Conservation (phyloP, 2,113 vertebrate genomes). For the Mixornis gularis region DNA sequence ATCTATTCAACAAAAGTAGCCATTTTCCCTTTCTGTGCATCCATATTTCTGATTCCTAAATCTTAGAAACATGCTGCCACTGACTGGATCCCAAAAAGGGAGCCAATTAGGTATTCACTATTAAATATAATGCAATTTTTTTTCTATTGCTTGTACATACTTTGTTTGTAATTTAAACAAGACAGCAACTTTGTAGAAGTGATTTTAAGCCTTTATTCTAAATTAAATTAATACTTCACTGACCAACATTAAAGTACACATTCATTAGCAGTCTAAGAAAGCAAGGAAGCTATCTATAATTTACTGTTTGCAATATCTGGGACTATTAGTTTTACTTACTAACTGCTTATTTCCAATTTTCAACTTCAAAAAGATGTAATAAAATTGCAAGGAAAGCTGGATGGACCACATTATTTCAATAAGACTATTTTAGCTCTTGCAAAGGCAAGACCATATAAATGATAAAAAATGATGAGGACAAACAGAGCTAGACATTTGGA, state of each 20-base stretch:
- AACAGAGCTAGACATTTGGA: not conserved
- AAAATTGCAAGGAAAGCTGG: not conserved
- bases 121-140: not conserved
- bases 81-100: not conserved
- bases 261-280: not conserved
- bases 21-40: not conserved
- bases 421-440: not conserved
- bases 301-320: not conserved
- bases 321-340: not conserved
- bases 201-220: not conserved
- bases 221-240: not conserved
- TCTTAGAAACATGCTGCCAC: not conserved
- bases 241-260: not conserved
- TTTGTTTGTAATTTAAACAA: not conserved
- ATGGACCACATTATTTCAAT: not conserved
- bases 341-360: not conserved
- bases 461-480: not conserved
- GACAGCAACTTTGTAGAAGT: not conserved
- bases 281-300: not conserved
- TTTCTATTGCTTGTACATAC: not conserved
- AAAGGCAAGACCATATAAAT: not conserved
- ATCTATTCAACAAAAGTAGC: not conserved
- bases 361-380: not conserved
- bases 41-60: not conserved
- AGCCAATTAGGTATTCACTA: not conserved